Evolutionary conservation across 2,113 vertebrate genomes (phyloP).

Genomic region (Mesitornis unicolor): DNA sequence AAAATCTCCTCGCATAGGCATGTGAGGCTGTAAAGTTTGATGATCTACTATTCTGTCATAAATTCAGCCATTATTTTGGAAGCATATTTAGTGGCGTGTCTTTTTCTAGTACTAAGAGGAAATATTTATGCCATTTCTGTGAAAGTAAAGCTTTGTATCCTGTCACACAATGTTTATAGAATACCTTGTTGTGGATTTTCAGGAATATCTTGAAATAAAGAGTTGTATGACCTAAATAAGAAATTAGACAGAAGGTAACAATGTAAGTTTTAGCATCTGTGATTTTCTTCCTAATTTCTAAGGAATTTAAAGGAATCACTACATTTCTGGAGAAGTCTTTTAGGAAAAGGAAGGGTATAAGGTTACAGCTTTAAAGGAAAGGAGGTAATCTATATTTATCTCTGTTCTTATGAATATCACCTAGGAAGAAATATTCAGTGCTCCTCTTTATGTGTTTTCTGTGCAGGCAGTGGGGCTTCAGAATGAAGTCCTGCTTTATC

Average conservation of each 20-base stretch:
- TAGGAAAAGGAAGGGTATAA: background rate
- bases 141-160: background rate
- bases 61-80: background rate
- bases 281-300: background rate
- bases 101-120: background rate
- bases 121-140: background rate
- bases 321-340: background rate
- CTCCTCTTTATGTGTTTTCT: background rate
- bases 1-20: background rate
- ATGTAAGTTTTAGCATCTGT: background rate
- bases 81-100: background rate
- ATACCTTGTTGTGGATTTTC: background rate
- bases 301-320: background rate
- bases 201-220: background rate
- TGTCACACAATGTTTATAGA: background rate
- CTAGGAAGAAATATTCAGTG: background rate
- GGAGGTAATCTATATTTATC: background rate
- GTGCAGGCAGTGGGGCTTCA: background rate
- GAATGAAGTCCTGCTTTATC: background rate
- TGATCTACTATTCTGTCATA: slow-evolving; percentile 8
- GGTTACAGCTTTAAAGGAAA: background rate
- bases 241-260: background rate
- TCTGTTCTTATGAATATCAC: background rate
- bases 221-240: background rate
- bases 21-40: background rate